Evolutionary conservation across 2,113 vertebrate species (phyloP).

Genomic region (Carettochelys insculpta): DNA sequence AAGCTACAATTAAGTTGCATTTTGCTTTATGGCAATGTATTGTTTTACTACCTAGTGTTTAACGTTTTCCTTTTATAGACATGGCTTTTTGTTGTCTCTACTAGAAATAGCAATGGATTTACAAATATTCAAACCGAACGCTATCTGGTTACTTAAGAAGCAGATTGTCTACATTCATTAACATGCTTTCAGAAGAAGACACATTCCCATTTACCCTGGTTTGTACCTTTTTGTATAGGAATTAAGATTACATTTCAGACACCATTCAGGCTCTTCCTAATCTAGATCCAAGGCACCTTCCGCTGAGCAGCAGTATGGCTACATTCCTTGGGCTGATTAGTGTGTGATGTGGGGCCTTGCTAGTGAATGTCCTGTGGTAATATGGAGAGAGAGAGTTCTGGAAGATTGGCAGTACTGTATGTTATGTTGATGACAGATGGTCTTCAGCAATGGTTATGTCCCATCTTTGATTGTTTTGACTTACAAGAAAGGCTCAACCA

Average conservation of each 20-base stretch:
- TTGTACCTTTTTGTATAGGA: neutral
- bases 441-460: neutral
- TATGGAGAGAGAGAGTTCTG: neutral
- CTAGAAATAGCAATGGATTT: neutral
- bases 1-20: neutral
- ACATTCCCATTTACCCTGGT: neutral
- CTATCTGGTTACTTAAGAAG: neutral
- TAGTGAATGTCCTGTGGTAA: neutral
- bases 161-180: neutral
- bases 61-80: neutral
- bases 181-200: neutral
- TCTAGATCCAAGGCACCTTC: neutral
- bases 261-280: neutral
- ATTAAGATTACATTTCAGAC: neutral
- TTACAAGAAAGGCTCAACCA: neutral
- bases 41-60: neutral
- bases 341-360: neutral
- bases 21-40: fast-evolving
- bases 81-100: neutral
- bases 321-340: neutral
- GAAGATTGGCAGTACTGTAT: neutral
- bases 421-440: neutral
- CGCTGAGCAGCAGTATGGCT: neutral
- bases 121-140: neutral
- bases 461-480: neutral